A percentile compares a stretch with the other conserved stretches of the same genome.
Evolutionary conservation across 2,113 vertebrate genomes (phyloP).

Genomic region (Gopherus evgoodei): DNA sequence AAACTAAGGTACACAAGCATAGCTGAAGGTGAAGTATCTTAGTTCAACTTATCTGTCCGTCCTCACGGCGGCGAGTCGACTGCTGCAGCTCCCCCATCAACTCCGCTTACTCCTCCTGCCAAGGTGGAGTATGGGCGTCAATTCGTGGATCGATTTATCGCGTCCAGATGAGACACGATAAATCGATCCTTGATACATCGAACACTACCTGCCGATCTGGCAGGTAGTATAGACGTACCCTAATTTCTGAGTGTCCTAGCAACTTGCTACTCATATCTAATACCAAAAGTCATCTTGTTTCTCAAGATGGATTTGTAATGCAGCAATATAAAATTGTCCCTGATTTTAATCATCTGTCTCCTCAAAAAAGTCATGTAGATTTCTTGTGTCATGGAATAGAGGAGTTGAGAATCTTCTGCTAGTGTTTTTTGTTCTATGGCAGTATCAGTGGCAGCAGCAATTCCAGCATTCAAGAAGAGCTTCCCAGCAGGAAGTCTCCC

Average conservation of each 20-base stretch:
- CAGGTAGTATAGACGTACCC: too few relatives aligned
- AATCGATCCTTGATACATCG: too few relatives aligned
- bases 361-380: background rate
- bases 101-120: too few relatives aligned
- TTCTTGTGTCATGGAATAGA: background rate
- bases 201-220: too few relatives aligned
- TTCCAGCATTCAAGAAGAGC: slow-evolving; percentile 83
- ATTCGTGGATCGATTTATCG: too few relatives aligned
- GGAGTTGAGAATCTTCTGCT: background rate
- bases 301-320: background rate
- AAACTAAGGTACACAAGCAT: too few relatives aligned
- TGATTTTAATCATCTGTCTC: background rate
- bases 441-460: slow-evolving; percentile 75
- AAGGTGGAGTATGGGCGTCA: too few relatives aligned
- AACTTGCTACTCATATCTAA: background rate
- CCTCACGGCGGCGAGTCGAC: too few relatives aligned
- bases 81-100: too few relatives aligned
- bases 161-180: too few relatives aligned
- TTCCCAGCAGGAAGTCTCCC: slow-evolving; percentile 78
- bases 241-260: background rate
- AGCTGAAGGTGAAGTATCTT: too few relatives aligned
- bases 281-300: background rate
- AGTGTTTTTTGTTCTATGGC: background rate
- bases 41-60: too few relatives aligned
- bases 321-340: background rate